Base-by-base conservation (phyloP, 2,797 vertebrate genomes). In the Basileuterus tristriatus region DNA sequence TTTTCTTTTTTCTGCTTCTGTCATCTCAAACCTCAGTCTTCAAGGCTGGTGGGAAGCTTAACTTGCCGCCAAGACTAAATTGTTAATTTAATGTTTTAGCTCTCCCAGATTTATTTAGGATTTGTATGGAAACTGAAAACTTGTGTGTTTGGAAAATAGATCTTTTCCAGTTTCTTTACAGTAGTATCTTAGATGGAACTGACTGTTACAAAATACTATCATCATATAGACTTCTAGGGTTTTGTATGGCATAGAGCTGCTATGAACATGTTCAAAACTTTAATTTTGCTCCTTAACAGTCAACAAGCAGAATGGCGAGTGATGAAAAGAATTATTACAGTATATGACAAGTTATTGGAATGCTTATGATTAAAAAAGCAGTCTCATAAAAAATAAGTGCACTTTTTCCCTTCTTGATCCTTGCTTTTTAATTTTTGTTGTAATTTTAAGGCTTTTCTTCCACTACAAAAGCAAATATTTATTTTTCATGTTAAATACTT, bases 371-470 rank as follows among this genome's bases (percentile, higher is more conserved):
- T 47, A 50, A 77, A 67, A 83, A 84, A 5, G 5, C 20, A 63
- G 3, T 70, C 19, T 87, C 21, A 60, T 59, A 59, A 91, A 76
- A 78, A 93, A 78, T 30, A 81, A 63, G 9, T 47, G 26, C 27
- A 83, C 2, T 21, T 47, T 37, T 62, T 80, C 37, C 49, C 29
- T 58, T 70, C 15, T 37, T 78, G 50, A 82, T 55, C n/a, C 26
- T 8, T 60, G 6, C 27, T 70, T 39, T 37, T 63, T 89, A 67
- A 46, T 94, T 92, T 81, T 89, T 72, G n/a, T 64, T 30, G 78
- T 88, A 93, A 58, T 87, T 90, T 88, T 50, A 78, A 93, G 53
- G 70, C 11, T 55, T 89, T 81, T 83, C 58, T 85, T 62, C 47
- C 14, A 44, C 53, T 90, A 29, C 6, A 3, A 85, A 81, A 83